These are phyloP conservation scores for Acanthoscelides obtectus DNA, from an alignment of 2,888 invertebrate genomes.

Conservation along the genomic window DNA sequence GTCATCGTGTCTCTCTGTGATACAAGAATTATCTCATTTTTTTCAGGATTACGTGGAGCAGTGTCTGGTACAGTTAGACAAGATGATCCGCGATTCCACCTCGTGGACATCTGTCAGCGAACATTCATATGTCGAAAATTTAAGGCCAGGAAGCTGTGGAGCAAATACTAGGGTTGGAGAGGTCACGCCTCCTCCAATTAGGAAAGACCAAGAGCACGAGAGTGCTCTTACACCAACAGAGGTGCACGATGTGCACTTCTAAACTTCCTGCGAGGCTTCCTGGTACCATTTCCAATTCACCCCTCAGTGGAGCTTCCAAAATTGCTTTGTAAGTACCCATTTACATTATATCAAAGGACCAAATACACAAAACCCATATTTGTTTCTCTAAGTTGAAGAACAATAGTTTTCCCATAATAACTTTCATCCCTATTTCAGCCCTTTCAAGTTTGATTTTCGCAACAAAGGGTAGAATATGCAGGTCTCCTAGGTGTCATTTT, in stretches of 20 bases:
- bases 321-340: no score
- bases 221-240: slow-evolving; percentile 82
- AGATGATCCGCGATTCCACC: slow-evolving; percentile 59
- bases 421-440: no score
- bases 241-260: slow-evolving; percentile 79
- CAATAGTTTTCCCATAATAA: no score
- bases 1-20: no score
- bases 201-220: slow-evolving; percentile 57
- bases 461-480: no score
- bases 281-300: slow-evolving; percentile 16
- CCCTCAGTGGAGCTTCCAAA: slow-evolving; percentile 19
- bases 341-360: no score
- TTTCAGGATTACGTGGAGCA: slow-evolving; percentile 74
- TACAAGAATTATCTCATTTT: no score
- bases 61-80: slow-evolving; percentile 76
- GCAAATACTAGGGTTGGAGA: slow-evolving; percentile 34
- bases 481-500: no score
- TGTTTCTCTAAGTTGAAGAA: no score
- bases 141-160: slow-evolving; percentile 8
- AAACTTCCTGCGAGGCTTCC: no score
- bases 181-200: slow-evolving; percentile 41
- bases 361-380: no score
- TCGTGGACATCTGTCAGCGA: neutral
- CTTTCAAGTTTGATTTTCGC: no score
- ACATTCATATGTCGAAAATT: neutral